Evolutionary conservation across 2,888 invertebrate genomes (phyloP).

Genomic region (Scotopteryx bipunctaria): DNA sequence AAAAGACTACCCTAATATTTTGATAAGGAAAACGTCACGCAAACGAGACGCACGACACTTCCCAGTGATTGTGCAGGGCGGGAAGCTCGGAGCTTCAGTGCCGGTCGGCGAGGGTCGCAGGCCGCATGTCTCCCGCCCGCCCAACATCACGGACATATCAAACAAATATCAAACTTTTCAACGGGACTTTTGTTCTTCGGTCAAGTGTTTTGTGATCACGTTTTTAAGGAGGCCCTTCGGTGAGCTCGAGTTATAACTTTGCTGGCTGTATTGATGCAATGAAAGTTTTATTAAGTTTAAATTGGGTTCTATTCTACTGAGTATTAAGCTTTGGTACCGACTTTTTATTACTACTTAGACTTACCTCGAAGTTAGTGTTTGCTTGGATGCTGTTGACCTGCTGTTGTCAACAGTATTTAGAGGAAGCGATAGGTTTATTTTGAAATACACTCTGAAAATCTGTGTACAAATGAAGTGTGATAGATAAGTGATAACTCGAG

Average conservation of each 20-base stretch:
- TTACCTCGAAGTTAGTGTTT: no score
- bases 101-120: conserved; percentile 45
- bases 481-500: no score
- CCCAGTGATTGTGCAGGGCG: conserved; percentile 3
- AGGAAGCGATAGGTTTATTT: no score
- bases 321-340: no score
- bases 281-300: background rate
- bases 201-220: background rate
- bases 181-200: background rate
- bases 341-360: no score
- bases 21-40: background rate
- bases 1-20: background rate
- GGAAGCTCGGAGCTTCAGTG: conserved; percentile 42
- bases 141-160: conserved; percentile 27
- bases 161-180: conserved; percentile 22
- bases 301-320: background rate
- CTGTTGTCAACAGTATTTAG: no score
- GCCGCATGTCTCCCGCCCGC: conserved; percentile 42
- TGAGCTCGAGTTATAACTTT: conserved; percentile 1
- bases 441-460: no score
- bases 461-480: no score
- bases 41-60: conserved; percentile 1
- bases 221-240: background rate
- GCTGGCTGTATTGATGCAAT: background rate
- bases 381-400: no score